Conservation (phyloP, 2,113 vertebrate species). For the Willisornis vidua region DNA sequence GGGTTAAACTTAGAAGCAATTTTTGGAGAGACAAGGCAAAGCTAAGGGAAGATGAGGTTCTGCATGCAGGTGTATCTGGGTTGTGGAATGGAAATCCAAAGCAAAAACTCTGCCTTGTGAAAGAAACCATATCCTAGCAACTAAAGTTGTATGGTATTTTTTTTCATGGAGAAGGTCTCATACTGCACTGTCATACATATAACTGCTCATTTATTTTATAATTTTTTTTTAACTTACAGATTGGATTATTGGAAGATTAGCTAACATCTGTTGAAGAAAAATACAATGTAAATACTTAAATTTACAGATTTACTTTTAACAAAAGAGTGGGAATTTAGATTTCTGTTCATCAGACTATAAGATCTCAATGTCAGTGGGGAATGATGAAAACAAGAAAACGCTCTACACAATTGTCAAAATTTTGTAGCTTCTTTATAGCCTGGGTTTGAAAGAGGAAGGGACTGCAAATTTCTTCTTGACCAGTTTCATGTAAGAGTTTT, state of each 20-base stretch:
- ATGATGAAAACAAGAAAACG: background rate
- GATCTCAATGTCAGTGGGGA: background rate
- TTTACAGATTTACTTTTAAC: background rate
- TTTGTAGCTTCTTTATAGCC: background rate
- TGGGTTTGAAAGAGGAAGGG: background rate
- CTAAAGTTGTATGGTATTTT: background rate
- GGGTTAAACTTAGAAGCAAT: background rate
- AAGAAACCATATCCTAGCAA: background rate
- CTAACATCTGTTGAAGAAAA: background rate
- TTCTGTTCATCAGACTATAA: background rate
- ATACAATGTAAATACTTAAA: background rate
- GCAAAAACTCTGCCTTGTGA: background rate
- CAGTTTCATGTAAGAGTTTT: background rate
- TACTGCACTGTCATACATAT: background rate
- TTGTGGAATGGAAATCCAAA: background rate
- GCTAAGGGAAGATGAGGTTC: background rate
- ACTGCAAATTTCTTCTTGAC: background rate
- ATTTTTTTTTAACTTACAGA: background rate
- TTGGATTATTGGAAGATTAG: background rate
- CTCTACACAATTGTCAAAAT: background rate
- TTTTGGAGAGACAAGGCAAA: background rate
- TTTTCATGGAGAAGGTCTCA: background rate
- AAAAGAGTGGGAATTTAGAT: background rate
- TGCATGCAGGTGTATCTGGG: background rate
- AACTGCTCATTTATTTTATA: background rate